These are phyloP conservation scores for Tenthredo notha DNA, from an alignment of 2,888 invertebrate species.

Conservation along the genomic window DNA sequence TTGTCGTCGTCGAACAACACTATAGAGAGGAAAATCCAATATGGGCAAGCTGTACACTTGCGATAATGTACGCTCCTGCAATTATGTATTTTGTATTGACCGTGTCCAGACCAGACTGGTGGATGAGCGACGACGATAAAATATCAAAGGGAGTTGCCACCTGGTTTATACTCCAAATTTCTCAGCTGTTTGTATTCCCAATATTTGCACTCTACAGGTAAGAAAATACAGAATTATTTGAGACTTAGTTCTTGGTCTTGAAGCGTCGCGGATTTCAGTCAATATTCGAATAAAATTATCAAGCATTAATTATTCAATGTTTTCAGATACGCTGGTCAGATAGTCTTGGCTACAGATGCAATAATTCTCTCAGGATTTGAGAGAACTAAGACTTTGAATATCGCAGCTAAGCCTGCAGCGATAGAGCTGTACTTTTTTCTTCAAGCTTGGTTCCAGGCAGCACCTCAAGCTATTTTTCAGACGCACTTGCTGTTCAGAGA, in stretches of 20 bases:
- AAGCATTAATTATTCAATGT: constrained; percentile 42
- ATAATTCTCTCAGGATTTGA: constrained; percentile 82
- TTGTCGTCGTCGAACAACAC: constrained; percentile 84
- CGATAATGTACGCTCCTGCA: constrained; percentile 75
- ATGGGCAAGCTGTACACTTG: constrained; percentile 77
- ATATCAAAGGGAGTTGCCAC: constrained; percentile 66
- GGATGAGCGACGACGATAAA: constrained; percentile 76
- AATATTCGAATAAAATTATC: neutral
- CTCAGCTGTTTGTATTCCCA: constrained; percentile 72
- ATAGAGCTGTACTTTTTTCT: constrained; percentile 88
- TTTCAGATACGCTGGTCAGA: constrained; percentile 85
- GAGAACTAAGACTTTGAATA: constrained; percentile 82
- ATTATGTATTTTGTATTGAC: constrained; percentile 74
- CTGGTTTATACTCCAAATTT: constrained; percentile 73
- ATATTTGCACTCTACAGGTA: constrained; percentile 74
- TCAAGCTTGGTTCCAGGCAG: constrained; percentile 89
- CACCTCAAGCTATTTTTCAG: constrained; percentile 86
- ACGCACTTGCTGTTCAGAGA: constrained; percentile 83
- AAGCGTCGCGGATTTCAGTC: neutral
- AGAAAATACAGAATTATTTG: neutral
- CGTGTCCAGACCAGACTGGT: constrained; percentile 76
- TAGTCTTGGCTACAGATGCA: constrained; percentile 89
- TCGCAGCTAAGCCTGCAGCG: constrained; percentile 84
- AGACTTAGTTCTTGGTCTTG: too few relatives aligned
- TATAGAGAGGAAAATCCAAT: constrained; percentile 81